A percentile compares a stretch with the other conserved stretches of the same genome.
Evolutionary conservation across 1,140 invertebrate species (phyloP).

Genomic region (Brachionus sp.): DNA sequence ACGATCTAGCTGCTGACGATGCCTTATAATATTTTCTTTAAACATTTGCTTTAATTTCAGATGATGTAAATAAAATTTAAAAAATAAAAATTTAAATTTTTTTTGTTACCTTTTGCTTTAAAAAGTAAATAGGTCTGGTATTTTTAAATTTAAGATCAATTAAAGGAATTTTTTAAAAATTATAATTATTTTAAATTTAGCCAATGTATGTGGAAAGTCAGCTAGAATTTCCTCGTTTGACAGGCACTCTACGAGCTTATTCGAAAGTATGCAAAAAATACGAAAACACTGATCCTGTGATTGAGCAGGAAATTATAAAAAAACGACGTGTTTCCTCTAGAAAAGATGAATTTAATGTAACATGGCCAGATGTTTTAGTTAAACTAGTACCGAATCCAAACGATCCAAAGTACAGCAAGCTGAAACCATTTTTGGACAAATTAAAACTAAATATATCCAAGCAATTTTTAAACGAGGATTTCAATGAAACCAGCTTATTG

Average conservation of each 20-base stretch:
- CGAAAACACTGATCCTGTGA: background rate
- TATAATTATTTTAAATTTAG: background rate
- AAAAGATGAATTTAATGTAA: background rate
- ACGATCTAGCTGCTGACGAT: background rate
- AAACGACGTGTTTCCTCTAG: background rate
- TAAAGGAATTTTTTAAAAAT: background rate
- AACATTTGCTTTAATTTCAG: background rate
- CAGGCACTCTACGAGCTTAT: constrained; percentile 53
- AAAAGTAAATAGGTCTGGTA: background rate
- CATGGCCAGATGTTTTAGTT: background rate
- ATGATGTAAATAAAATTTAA: background rate
- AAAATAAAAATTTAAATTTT: background rate
- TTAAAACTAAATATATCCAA: background rate
- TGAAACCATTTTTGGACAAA: background rate
- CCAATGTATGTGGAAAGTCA: constrained; percentile 6
- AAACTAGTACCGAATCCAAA: background rate
- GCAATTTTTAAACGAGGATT: constrained; percentile 36
- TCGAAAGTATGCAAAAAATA: constrained; percentile 48
- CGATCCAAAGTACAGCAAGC: background rate
- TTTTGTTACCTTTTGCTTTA: background rate
- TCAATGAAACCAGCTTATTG: background rate
- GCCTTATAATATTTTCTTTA: background rate
- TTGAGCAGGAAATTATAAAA: constrained; percentile 18
- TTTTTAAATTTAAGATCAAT: background rate
- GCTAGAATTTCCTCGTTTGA: constrained; percentile 51